A percentile compares a stretch with the other conserved stretches of the same genome.
Evolutionary conservation across 2,888 invertebrate species (phyloP).

Genomic region (Drosophila stalkeri): DNA sequence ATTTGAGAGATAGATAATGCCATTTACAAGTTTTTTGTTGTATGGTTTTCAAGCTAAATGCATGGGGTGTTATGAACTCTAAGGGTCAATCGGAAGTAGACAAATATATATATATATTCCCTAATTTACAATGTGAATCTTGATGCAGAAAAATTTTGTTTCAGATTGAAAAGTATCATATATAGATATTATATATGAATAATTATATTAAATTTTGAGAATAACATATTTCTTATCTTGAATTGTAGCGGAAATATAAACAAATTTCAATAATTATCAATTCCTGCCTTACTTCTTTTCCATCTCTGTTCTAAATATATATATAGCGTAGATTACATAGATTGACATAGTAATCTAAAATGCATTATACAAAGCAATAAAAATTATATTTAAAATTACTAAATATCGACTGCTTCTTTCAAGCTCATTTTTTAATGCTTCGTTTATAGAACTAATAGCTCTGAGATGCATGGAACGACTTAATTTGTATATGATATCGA

Average conservation of each 20-base stretch:
- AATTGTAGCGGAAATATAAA: neutral
- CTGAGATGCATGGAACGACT: too few relatives aligned
- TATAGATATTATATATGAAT: neutral
- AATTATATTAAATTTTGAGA: neutral
- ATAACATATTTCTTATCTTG: neutral
- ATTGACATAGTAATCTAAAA: too few relatives aligned
- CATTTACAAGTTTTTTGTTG: conserved; percentile 18
- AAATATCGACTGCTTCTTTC: too few relatives aligned
- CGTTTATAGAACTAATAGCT: too few relatives aligned
- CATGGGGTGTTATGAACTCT: neutral
- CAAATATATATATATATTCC: neutral
- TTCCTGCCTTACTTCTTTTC: neutral
- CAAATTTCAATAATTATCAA: neutral
- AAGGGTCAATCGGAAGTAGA: too few relatives aligned
- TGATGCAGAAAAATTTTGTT: neutral
- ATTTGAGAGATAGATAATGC: conserved; percentile 55
- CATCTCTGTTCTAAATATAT: too few relatives aligned
- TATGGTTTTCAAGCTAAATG: neutral
- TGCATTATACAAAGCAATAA: too few relatives aligned
- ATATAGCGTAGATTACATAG: too few relatives aligned
- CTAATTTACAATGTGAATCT: neutral
- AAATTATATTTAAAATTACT: too few relatives aligned
- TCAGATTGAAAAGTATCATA: neutral
- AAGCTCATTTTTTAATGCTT: too few relatives aligned
- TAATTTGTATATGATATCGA: neutral